Evolutionary conservation across 1,140 invertebrate genomes (phyloP).

Genomic region (Aphidius ervi): DNA sequence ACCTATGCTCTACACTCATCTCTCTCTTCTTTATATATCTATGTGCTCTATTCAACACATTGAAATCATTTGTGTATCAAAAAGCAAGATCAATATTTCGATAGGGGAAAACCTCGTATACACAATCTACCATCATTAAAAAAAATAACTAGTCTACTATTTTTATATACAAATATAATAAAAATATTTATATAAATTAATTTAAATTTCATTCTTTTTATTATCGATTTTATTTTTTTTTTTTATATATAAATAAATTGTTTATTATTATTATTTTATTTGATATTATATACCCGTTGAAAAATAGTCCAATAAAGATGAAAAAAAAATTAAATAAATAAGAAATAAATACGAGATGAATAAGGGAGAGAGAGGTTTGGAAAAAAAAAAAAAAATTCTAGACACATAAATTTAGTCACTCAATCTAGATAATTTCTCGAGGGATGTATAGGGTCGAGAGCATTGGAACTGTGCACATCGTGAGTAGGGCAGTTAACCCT

Average conservation of each 20-base stretch:
- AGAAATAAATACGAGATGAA: too few species aligned
- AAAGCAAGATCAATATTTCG: slow-evolving; percentile 1
- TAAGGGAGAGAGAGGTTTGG: not conserved
- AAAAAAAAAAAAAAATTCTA: not conserved
- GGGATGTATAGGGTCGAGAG: slow-evolving; percentile 4
- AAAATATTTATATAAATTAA: too few species aligned
- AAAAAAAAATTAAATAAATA: slow-evolving; percentile 12
- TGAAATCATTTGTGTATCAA: not conserved
- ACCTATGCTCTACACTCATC: not conserved
- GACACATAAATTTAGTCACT: slow-evolving; percentile 11
- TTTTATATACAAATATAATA: too few species aligned
- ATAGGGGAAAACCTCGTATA: not conserved
- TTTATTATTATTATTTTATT: not conserved
- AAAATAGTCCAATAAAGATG: slow-evolving; percentile 1
- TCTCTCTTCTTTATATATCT: not conserved
- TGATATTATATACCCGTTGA: not conserved
- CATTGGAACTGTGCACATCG: slow-evolving; percentile 13
- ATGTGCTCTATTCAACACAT: not conserved
- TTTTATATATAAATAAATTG: slow-evolving; percentile 2
- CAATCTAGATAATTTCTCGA: slow-evolving; percentile 9
- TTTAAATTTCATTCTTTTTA: not conserved
- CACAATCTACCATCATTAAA: not conserved
- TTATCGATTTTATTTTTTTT: not conserved
- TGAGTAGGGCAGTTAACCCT: slow-evolving; percentile 37
- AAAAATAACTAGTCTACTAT: too few species aligned